A percentile compares a stretch with the other conserved stretches of the same genome.
phyloP scores from a whole-genome alignment of 1,140 invertebrate genomes.

The Danaus plexippus region DNA sequence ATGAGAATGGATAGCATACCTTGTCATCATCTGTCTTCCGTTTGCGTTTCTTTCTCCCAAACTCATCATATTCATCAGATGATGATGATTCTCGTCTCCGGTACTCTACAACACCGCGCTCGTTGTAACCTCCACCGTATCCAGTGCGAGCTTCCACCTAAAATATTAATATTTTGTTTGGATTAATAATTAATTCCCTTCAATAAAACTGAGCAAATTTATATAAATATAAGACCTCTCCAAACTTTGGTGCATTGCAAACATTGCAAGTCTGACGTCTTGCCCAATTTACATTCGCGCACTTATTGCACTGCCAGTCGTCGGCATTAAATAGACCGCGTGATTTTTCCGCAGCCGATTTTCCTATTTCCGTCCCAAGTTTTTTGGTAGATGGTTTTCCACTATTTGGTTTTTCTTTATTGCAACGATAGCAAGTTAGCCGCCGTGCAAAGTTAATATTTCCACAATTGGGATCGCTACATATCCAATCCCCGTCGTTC shows the following conservation, averaged over 20 bases:
- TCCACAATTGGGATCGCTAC: slow-evolving; percentile 79
- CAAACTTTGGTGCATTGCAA: slow-evolving; percentile 98
- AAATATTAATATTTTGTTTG: slow-evolving; percentile 19
- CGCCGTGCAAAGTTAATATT: slow-evolving; percentile 96
- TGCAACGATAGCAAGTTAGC: slow-evolving; percentile 92
- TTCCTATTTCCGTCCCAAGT: slow-evolving; percentile 97
- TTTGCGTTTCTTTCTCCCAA: slow-evolving; percentile 88
- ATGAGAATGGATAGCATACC: slow-evolving; percentile 27
- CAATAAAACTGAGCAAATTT: no score
- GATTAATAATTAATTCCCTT: slow-evolving; percentile 13
- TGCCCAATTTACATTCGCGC: slow-evolving; percentile 99
- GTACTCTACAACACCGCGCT: slow-evolving; percentile 93
- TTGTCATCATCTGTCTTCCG: slow-evolving; percentile 46
- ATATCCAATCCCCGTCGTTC: slow-evolving; percentile 70
- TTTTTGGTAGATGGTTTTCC: slow-evolving; percentile 82
- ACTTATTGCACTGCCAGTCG: slow-evolving; percentile 99
- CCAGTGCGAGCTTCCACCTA: slow-evolving; percentile 81
- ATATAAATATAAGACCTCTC: slow-evolving; percentile 75
- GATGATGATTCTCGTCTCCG: slow-evolving; percentile 88
- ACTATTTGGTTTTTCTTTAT: slow-evolving; percentile 77
- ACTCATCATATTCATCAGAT: slow-evolving; percentile 96
- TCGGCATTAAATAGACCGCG: slow-evolving; percentile 98
- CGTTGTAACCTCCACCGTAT: slow-evolving; percentile 93
- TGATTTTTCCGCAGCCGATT: slow-evolving; percentile 97
- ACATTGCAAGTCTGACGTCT: slow-evolving; percentile 96